phyloP scores from a whole-genome alignment of 2,113 vertebrate species.

The Cyprinus carpio region DNA sequence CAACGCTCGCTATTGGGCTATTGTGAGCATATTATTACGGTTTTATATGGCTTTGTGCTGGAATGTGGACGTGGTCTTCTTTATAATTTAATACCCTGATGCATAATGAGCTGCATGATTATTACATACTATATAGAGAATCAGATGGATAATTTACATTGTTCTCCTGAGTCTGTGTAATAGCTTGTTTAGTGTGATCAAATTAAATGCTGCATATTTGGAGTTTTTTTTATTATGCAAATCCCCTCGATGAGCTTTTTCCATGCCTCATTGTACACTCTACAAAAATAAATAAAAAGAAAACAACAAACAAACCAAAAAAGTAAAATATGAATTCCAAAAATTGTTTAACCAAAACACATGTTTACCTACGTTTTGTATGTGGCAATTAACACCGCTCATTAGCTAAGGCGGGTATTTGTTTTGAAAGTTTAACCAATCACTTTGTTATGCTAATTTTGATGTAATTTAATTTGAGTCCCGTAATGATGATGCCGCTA shows the following conservation, averaged over 20 bases:
- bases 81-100: constrained; percentile 99
- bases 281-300: constrained; percentile 59
- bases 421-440: constrained; percentile 99
- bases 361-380: constrained; percentile 98
- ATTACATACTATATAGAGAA: constrained; percentile 94
- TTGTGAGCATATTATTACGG: constrained; percentile 99
- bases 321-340: constrained; percentile 68
- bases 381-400: constrained; percentile 98
- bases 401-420: constrained; percentile 98
- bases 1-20: constrained; percentile 92
- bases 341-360: constrained; percentile 90
- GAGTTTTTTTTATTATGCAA: constrained; percentile 89
- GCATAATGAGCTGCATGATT: constrained; percentile 99
- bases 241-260: constrained; percentile 87
- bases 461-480: constrained; percentile 99
- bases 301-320: constrained; percentile 62
- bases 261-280: constrained; percentile 59
- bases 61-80: constrained; percentile 98
- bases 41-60: constrained; percentile 99
- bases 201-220: constrained; percentile 99
- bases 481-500: constrained; percentile 99
- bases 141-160: constrained; percentile 99
- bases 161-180: constrained; percentile 99
- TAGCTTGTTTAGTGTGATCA: constrained; percentile 99
- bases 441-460: constrained; percentile 99